Evolutionary conservation across 2,888 invertebrate genomes (phyloP), one percentile per base, ranked within the genome.

Genomic region (Leucophenga montana): DNA sequence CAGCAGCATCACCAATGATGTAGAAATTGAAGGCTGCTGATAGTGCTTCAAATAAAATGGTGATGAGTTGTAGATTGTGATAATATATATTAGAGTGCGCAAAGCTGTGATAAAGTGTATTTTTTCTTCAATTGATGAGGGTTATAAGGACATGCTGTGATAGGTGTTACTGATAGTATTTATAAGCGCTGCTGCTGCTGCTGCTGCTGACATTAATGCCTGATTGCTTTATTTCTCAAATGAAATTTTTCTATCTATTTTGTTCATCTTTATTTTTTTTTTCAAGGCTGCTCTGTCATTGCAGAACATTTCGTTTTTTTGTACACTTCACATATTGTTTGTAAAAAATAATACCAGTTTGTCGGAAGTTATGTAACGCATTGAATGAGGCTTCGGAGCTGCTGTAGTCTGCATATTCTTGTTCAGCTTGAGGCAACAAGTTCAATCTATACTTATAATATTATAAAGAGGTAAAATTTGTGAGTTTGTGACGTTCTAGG

Each of bases 91-190:
- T 70, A 64, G 46, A n/a, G 18, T 44, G 68, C 66, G 71, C 61
- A 27, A 27, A 27, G 27, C 68, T 70, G 70, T 67, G 72, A 77
- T 65, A 27, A 27, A 65, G 67, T 53, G 61, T 56, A 66, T 53
- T 6, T 69, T 48, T 8, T 46, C 14, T 46, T 46, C 2, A 46
- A 46, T 13, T n/a, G n/a, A n/a, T n/a, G 46, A 46, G n/a, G 14
- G 46, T n/a, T 46, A 3, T 46, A 4, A 3, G 2, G 2, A 3
- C 46, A 46, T 46, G 46, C 46, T 46, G 8, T 46, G 46, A 46
- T n/a, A 46, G n/a, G 46, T 46, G 46, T 46, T 46, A n/a, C 46
- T 13, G 14, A 14, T 46, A 13, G 46, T 46, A 14, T 46, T 2
- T n/a, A 2, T 14, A 46, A 46, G 13, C 1, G 46, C 46, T 46